phyloP scores from a whole-genome alignment of 2,797 vertebrate genomes.

The Falco columbarius region DNA sequence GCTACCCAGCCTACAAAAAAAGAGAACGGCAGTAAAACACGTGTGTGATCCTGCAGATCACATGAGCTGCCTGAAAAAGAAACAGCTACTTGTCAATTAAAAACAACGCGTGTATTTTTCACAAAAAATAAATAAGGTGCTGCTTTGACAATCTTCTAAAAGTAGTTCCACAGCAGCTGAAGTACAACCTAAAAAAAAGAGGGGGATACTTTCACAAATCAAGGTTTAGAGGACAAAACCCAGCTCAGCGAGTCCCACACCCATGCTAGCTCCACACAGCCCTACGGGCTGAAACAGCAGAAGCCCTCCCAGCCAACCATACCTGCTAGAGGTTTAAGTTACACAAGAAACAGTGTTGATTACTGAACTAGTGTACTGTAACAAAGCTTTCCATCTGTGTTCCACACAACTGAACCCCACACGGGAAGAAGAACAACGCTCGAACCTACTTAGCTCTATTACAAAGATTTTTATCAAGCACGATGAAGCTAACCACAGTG shows the following conservation, averaged over 20 bases:
- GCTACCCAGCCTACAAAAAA: neutral
- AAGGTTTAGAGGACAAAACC: neutral
- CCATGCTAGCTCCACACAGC: neutral
- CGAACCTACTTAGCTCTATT: neutral
- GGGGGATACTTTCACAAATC: accelerated
- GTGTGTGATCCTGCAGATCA: neutral
- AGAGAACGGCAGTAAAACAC: neutral
- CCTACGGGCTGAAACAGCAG: neutral
- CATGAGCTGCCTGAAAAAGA: neutral
- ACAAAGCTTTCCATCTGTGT: neutral
- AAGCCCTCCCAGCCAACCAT: neutral
- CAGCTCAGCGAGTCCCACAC: neutral
- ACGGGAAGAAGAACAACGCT: neutral
- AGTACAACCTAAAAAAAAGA: neutral
- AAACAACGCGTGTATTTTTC: neutral
- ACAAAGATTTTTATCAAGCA: neutral
- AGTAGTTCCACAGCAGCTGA: neutral
- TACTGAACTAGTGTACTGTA: neutral
- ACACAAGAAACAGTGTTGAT: neutral
- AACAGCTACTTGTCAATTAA: neutral
- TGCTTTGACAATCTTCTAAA: neutral
- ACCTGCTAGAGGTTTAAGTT: neutral
- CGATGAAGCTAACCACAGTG: neutral
- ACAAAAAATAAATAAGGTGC: neutral
- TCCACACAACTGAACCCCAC: neutral